Conservation (phyloP, 2,113 vertebrate species). For the Sitta europaea region DNA sequence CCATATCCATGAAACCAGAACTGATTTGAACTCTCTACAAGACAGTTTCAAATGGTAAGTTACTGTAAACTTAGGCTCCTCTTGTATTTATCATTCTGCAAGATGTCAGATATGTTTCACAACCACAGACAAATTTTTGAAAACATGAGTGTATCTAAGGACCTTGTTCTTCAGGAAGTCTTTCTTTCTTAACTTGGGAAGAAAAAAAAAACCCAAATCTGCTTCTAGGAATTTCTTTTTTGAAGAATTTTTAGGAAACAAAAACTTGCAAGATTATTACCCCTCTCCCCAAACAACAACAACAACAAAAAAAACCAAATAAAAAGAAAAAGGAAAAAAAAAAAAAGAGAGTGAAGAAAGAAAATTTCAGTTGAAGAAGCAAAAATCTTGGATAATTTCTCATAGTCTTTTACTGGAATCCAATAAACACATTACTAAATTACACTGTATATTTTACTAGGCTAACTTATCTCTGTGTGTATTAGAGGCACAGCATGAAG, state of each 20-base stretch:
- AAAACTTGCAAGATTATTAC: not conserved
- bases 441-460: slow-evolving; percentile 37
- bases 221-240: not conserved
- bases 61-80: not conserved
- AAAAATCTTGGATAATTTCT: not conserved
- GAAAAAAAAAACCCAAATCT: fast-evolving
- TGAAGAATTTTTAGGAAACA: not conserved
- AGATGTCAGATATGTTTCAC: not conserved
- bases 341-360: not conserved
- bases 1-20: not conserved
- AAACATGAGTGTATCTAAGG: not conserved
- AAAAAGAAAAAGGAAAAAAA: too few relatives aligned
- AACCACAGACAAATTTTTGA: not conserved
- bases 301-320: not conserved
- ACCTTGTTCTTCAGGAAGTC: not conserved
- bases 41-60: not conserved
- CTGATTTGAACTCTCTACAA: not conserved
- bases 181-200: not conserved
- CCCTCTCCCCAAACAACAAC: not conserved
- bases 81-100: not conserved
- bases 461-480: slow-evolving; percentile 1
- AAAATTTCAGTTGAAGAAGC: not conserved
- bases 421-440: slow-evolving; percentile 47
- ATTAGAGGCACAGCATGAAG: slow-evolving; percentile 33
- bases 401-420: not conserved